phyloP scores from a whole-genome alignment of 2,113 vertebrate species.

The Microcebus lehilahytsara region DNA sequence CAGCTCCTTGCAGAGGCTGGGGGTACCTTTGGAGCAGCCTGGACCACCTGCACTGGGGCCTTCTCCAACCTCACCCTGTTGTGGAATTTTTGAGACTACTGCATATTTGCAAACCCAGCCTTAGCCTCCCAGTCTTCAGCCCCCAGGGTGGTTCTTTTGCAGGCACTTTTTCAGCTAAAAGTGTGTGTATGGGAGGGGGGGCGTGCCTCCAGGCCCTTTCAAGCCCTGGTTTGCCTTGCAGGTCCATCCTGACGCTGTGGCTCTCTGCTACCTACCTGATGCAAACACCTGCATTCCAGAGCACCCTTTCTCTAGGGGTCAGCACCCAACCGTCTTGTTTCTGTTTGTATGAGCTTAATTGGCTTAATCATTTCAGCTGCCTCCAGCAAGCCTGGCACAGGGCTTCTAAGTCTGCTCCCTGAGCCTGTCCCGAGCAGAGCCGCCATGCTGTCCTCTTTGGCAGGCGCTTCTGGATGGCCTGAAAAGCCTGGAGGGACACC shows the following conservation, averaged over 20 bases:
- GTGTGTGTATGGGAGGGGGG: too few species aligned
- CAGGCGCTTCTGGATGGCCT: fast-evolving
- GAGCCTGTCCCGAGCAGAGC: neutral
- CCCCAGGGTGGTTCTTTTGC: neutral
- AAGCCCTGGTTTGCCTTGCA: neutral
- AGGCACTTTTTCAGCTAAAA: neutral
- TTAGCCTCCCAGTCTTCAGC: neutral
- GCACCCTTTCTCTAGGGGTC: neutral
- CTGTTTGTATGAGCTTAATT: slow-evolving; percentile 63
- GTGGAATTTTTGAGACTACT: neutral
- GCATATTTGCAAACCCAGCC: fast-evolving
- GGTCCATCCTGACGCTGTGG: neutral
- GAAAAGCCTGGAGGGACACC: neutral
- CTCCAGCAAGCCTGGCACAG: neutral
- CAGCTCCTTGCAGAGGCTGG: neutral
- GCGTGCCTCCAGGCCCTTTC: neutral
- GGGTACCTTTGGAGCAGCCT: fast-evolving
- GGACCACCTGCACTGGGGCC: neutral
- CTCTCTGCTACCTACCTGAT: neutral
- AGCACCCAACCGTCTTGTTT: neutral
- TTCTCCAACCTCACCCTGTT: neutral
- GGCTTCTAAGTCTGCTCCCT: neutral
- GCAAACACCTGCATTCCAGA: neutral
- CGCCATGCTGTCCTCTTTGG: fast-evolving
- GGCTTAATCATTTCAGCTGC: slow-evolving; percentile 68